phyloP scores from a whole-genome alignment of 2,888 invertebrate species.

The Gryllus longicercus region DNA sequence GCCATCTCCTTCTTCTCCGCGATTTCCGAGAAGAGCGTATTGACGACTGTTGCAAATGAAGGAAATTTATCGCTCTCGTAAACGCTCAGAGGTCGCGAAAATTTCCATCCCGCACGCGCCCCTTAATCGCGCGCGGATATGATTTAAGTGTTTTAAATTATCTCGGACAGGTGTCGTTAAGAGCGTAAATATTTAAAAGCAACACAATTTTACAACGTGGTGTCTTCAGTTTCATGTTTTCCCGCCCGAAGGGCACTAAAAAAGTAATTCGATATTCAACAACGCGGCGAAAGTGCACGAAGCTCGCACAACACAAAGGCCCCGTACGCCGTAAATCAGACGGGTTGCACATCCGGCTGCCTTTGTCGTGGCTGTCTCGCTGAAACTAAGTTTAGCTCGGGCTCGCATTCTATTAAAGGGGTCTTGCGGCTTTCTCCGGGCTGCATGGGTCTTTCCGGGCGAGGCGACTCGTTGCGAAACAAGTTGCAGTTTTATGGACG shows the following conservation, averaged over 20 bases:
- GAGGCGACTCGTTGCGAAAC: neutral
- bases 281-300: conserved; percentile 11
- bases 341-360: neutral
- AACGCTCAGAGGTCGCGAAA: conserved; percentile 17
- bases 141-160: conserved; percentile 17
- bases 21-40: neutral
- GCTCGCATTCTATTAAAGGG: conserved; percentile 4
- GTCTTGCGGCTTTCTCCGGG: neutral
- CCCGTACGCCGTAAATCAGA: neutral
- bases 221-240: conserved; percentile 3
- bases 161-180: conserved; percentile 17
- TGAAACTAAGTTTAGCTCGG: conserved; percentile 17
- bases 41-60: conserved; percentile 1
- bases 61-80: neutral
- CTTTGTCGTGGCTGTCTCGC: conserved; percentile 11
- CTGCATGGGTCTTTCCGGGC: neutral
- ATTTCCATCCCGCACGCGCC: conserved; percentile 10
- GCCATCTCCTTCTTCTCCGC: neutral
- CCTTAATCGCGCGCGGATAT: neutral
- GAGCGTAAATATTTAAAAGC: conserved; percentile 17
- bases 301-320: neutral
- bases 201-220: conserved; percentile 10
- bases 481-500: conserved; percentile 6
- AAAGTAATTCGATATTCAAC: conserved; percentile 17
- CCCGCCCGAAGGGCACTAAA: neutral